Evolutionary conservation across 1,140 invertebrate species (phyloP).

Genomic region (Plectrocnemia conspersa): DNA sequence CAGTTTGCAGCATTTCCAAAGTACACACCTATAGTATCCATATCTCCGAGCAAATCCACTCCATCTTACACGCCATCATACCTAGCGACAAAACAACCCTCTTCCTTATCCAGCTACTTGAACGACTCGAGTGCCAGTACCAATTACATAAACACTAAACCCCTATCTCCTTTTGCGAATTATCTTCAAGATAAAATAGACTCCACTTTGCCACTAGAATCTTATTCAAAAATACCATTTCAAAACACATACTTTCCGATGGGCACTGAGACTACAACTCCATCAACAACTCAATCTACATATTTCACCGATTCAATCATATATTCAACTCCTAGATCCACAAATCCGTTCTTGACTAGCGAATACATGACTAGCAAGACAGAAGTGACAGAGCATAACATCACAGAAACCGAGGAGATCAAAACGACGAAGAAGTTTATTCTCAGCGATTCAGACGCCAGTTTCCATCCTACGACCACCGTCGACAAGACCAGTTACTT

Average conservation of each 20-base stretch:
- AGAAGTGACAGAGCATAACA: constrained; percentile 44
- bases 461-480: constrained; percentile 6
- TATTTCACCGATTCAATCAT: constrained; percentile 12
- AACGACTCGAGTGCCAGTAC: background rate
- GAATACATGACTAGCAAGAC: constrained; percentile 34
- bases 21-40: background rate
- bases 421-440: constrained; percentile 49
- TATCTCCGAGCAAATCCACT: background rate
- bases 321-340: constrained; percentile 19
- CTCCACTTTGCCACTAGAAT: too few species aligned
- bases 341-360: constrained; percentile 27
- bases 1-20: background rate
- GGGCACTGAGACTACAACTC: background rate
- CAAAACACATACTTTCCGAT: constrained; percentile 12
- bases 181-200: background rate
- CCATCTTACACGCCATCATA: too few species aligned
- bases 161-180: background rate
- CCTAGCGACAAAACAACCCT: background rate
- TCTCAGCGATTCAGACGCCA: constrained; percentile 38
- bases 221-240: too few species aligned
- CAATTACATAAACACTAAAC: background rate
- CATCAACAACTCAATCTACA: constrained; percentile 1
- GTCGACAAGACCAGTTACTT: constrained; percentile 11
- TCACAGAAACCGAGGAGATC: constrained; percentile 48
- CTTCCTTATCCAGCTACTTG: background rate